Conservation (phyloP, 1,140 invertebrate species). For the Arctopsyche grandis region DNA sequence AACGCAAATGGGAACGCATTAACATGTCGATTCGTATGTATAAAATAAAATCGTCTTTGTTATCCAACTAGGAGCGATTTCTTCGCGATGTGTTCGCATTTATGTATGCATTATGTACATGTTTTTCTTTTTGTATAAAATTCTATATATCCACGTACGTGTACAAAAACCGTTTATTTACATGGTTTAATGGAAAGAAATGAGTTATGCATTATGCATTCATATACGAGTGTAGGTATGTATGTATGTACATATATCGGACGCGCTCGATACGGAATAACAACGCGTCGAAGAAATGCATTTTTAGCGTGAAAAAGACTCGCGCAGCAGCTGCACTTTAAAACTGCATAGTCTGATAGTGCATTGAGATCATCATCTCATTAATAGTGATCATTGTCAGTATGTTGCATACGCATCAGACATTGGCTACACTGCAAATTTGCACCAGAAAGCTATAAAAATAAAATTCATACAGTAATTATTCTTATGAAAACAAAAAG, state of each 20-base stretch:
- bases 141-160: neutral
- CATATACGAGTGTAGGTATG: neutral
- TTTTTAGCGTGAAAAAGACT: neutral
- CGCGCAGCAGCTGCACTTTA: neutral
- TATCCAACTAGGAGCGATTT: no score
- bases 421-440: no score
- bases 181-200: neutral
- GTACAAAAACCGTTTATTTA: neutral
- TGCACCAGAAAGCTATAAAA: no score
- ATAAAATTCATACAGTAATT: no score
- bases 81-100: neutral
- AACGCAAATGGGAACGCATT: neutral
- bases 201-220: constrained; percentile 4
- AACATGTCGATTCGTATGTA: neutral
- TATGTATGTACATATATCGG: neutral
- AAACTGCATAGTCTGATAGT: neutral
- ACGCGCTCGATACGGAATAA: neutral
- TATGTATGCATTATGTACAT: neutral
- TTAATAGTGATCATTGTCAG: neutral
- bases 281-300: neutral
- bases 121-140: neutral
- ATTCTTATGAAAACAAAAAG: no score
- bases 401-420: no score
- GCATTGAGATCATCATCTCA: neutral
- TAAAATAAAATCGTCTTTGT: no score